Evolutionary conservation across 2,888 invertebrate genomes (phyloP).

Genomic region (Erebia aethiops): DNA sequence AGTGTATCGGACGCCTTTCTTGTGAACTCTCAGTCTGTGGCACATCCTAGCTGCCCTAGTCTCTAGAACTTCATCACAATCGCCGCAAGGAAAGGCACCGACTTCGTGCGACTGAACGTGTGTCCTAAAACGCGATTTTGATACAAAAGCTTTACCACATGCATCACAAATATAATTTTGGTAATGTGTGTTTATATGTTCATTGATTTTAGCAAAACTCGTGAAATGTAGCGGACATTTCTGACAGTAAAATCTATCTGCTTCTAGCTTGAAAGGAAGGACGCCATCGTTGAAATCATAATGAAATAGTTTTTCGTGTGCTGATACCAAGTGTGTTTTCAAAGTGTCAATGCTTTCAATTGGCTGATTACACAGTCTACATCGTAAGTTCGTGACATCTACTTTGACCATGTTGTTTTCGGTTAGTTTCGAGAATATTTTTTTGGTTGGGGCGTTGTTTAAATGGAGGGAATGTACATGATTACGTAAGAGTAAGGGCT

Average conservation of each 20-base stretch:
- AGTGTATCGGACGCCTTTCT: conserved; percentile 64
- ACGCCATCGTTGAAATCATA: conserved; percentile 68
- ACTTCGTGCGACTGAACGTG: conserved; percentile 70
- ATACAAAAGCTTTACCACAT: conserved; percentile 72
- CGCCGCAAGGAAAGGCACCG: conserved; percentile 67
- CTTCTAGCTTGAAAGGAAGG: conserved; percentile 67
- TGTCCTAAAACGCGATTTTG: conserved; percentile 67
- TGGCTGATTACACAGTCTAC: conserved; percentile 59
- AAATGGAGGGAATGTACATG: conserved; percentile 61
- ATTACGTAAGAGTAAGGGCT: conserved; percentile 55
- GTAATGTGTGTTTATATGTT: conserved; percentile 74
- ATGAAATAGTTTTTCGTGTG: conserved; percentile 57
- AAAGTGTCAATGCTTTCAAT: conserved; percentile 56
- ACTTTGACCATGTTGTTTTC: conserved; percentile 77
- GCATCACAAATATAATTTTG: conserved; percentile 71
- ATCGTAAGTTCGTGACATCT: conserved; percentile 63
- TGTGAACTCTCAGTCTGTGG: conserved; percentile 64
- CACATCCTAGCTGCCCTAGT: conserved; percentile 64
- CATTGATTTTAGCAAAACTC: conserved; percentile 66
- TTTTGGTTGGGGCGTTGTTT: conserved; percentile 57
- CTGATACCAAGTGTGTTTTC: conserved; percentile 59
- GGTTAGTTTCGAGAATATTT: conserved; percentile 66
- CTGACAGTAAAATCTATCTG: conserved; percentile 62
- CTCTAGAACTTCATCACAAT: conserved; percentile 61
- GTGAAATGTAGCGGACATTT: conserved; percentile 57